Conservation (phyloP, 1,140 invertebrate genomes). For the Chymomyza costata region DNA sequence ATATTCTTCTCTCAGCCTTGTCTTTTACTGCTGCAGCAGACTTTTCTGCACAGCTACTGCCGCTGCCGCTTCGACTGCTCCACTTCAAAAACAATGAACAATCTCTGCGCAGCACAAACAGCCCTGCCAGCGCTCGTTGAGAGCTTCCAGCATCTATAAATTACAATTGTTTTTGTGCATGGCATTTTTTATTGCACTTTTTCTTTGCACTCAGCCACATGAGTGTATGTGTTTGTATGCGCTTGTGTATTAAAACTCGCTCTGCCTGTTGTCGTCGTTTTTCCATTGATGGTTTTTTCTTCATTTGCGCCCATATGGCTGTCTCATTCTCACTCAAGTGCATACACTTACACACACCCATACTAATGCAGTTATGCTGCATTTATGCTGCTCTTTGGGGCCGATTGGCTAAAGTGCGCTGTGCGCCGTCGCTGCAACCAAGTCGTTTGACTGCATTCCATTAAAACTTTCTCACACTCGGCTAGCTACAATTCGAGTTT, state of each 20-base stretch:
- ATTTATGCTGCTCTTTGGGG: constrained; percentile 18
- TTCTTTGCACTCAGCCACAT: constrained; percentile 33
- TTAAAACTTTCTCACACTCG: constrained; percentile 75
- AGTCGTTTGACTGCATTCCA: constrained; percentile 75
- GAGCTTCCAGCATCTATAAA: constrained; percentile 41
- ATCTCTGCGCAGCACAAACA: constrained; percentile 24
- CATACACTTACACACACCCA: constrained; percentile 20
- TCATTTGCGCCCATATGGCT: constrained; percentile 33
- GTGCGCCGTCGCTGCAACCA: constrained; percentile 43
- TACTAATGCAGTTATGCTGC: constrained; percentile 50
- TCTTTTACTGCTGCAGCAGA: constrained; percentile 16
- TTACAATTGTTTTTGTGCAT: constrained; percentile 48
- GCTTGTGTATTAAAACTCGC: constrained; percentile 21
- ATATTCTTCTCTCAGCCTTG: constrained; percentile 37
- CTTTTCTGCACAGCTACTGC: constrained; percentile 1
- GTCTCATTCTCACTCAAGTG: constrained; percentile 27
- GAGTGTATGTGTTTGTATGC: constrained; percentile 2
- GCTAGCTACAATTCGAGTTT: too few species aligned
- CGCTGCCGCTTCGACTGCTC: constrained; percentile 36
- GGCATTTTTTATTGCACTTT: constrained; percentile 35
- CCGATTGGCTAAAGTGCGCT: constrained; percentile 43
- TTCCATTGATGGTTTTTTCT: constrained; percentile 65
- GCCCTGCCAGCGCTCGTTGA: background rate
- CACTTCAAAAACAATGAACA: constrained; percentile 58
- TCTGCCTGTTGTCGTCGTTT: constrained; percentile 57